Percentiles rank a stretch among this genome's conserved stretches.
Conservation (phyloP, 2,797 vertebrate genomes). For the Margarornis squamiger region DNA sequence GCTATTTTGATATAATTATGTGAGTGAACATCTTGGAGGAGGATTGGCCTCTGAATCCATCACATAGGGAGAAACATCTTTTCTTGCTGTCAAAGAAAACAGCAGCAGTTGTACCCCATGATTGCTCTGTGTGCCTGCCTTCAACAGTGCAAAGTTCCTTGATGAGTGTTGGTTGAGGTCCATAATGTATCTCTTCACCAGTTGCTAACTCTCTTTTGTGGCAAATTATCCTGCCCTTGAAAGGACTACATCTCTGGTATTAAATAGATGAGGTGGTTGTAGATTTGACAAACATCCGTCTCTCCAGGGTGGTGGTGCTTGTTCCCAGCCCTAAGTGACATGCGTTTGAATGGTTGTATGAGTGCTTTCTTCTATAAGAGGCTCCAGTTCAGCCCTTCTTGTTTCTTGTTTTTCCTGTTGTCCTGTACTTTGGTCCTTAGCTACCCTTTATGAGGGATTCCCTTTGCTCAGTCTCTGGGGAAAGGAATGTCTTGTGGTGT, state of each 20-base stretch:
- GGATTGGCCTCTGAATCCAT: background rate
- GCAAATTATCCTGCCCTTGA: background rate
- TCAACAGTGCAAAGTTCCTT: background rate
- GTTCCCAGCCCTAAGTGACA: background rate
- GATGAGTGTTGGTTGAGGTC: fast-evolving
- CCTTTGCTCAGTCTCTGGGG: background rate
- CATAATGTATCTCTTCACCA: background rate
- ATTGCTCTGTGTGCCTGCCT: background rate
- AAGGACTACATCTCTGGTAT: fast-evolving
- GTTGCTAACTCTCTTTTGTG: background rate
- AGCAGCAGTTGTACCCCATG: background rate
- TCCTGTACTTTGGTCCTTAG: background rate
- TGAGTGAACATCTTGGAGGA: background rate
- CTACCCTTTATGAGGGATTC: background rate
- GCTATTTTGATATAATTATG: background rate
- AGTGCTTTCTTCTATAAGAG: background rate
- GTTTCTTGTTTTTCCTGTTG: background rate
- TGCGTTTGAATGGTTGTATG: background rate
- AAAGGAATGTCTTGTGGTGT: background rate
- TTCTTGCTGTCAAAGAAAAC: background rate
- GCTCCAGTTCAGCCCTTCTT: background rate
- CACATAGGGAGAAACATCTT: background rate
- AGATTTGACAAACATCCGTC: background rate
- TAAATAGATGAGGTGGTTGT: background rate
- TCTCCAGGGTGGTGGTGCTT: background rate